These are phyloP conservation scores for Heliconius melpomene DNA, from an alignment of 1,140 invertebrate genomes.

Conservation along the genomic window DNA sequence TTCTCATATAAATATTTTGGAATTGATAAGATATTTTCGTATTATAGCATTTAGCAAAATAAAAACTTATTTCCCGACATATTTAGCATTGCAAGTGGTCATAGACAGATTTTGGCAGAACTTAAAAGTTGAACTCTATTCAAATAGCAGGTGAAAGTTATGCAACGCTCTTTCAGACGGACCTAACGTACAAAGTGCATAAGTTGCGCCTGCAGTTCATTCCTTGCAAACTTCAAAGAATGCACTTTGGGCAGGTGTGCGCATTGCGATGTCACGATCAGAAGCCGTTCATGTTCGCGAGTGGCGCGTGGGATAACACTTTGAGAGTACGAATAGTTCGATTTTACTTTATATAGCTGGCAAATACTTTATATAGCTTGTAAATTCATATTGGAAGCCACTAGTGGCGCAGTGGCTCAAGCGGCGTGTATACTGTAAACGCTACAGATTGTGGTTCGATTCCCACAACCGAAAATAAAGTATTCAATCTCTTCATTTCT, in stretches of 20 bases:
- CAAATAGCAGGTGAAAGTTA: not conserved
- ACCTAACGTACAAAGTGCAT: conserved; percentile 69
- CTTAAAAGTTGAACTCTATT: not conserved
- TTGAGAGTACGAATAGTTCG: conserved; percentile 54
- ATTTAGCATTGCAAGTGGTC: not conserved
- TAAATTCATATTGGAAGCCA: no score
- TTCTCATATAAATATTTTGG: no score
- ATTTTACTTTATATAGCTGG: not conserved
- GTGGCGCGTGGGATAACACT: conserved; percentile 73
- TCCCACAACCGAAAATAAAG: no score
- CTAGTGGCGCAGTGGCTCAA: no score
- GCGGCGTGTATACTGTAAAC: no score
- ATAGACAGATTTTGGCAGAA: not conserved
- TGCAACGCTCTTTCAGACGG: conserved; percentile 46
- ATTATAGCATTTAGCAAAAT: no score
- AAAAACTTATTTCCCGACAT: no score
- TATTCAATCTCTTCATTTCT: no score
- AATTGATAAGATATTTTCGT: no score
- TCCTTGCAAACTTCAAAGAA: conserved; percentile 68
- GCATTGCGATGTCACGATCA: conserved; percentile 64
- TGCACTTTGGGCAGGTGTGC: conserved; percentile 68
- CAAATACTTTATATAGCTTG: not conserved
- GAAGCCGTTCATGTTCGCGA: conserved; percentile 60
- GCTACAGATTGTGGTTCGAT: no score
- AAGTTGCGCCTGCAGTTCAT: conserved; percentile 70